Percentiles rank a stretch among this genome's conserved stretches.
Evolutionary conservation across 2,797 vertebrate species (phyloP).

Genomic region (Channallabes apus): DNA sequence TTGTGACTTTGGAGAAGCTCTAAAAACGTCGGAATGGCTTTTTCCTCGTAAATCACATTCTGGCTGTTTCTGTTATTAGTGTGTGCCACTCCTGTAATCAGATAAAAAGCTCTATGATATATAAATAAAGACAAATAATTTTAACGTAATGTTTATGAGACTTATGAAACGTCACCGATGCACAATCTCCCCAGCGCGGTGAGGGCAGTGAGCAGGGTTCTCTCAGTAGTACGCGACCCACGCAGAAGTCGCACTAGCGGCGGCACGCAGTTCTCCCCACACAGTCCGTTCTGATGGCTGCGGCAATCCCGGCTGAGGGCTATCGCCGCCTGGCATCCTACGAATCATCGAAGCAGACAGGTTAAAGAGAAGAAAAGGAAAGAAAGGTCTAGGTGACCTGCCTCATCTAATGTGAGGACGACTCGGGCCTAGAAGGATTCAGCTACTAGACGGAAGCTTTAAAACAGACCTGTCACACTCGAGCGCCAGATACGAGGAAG

Average conservation of each 20-base stretch:
- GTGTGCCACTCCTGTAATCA: slow-evolving; percentile 71
- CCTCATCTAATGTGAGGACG: slow-evolving; percentile 47
- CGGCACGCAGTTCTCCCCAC: slow-evolving; percentile 71
- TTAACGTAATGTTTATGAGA: too few relatives aligned
- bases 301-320: slow-evolving; percentile 72
- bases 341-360: slow-evolving; percentile 30
- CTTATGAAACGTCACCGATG: slow-evolving; percentile 62
- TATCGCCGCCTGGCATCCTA: slow-evolving; percentile 75
- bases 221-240: slow-evolving; percentile 63
- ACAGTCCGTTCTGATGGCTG: slow-evolving; percentile 73
- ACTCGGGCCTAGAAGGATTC: slow-evolving; percentile 28
- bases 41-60: slow-evolving; percentile 67
- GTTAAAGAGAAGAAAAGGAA: not conserved
- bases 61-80: slow-evolving; percentile 72
- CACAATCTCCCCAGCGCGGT: slow-evolving; percentile 72
- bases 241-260: slow-evolving; percentile 72
- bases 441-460: slow-evolving; percentile 47
- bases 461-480: slow-evolving; percentile 44
- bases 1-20: slow-evolving; percentile 67
- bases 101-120: not conserved
- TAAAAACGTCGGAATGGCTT: slow-evolving; percentile 70
- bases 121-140: not conserved
- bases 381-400: not conserved
- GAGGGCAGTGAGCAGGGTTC: slow-evolving; percentile 73
- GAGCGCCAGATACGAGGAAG: slow-evolving; percentile 48